phyloP scores from a whole-genome alignment of 2,113 vertebrate genomes.

The Odontesthes bonariensis region DNA sequence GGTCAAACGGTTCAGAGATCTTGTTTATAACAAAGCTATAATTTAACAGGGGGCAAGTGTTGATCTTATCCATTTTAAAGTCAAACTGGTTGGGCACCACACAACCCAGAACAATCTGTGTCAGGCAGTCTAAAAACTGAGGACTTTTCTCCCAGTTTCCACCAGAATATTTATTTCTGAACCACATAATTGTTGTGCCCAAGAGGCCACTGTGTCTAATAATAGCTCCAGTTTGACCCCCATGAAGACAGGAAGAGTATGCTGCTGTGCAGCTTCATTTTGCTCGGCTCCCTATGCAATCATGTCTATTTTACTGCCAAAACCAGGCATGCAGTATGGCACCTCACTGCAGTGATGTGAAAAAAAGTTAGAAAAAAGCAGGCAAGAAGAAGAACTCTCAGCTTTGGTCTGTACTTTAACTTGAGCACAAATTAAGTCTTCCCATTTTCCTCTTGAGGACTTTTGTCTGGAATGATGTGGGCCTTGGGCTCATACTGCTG shows the following conservation, averaged over 20 bases:
- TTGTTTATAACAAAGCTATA: too few relatives aligned
- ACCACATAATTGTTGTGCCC: not conserved
- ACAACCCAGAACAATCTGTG: not conserved
- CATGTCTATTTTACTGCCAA: not conserved
- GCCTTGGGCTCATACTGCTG: conserved; percentile 87
- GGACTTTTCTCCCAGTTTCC: not conserved
- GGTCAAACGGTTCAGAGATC: too few relatives aligned
- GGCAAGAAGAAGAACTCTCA: too few relatives aligned
- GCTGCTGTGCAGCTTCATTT: conserved; percentile 11
- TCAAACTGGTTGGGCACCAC: not conserved
- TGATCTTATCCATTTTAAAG: not conserved
- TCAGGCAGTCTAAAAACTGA: not conserved
- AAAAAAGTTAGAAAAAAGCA: too few relatives aligned
- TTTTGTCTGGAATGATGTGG: conserved; percentile 91
- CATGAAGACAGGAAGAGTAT: not conserved
- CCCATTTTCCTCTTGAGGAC: conserved; percentile 73
- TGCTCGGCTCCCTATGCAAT: not conserved
- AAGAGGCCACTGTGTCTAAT: not conserved
- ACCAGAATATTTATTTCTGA: conserved; percentile 8
- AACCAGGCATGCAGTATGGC: not conserved
- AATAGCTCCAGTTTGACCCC: conserved; percentile 17
- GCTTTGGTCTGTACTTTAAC: too few relatives aligned
- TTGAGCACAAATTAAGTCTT: too few relatives aligned
- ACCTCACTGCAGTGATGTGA: too few relatives aligned
- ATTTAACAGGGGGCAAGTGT: too few relatives aligned